phyloP scores from a whole-genome alignment of 2,797 vertebrate genomes.

The Sebastolobus alascanus region DNA sequence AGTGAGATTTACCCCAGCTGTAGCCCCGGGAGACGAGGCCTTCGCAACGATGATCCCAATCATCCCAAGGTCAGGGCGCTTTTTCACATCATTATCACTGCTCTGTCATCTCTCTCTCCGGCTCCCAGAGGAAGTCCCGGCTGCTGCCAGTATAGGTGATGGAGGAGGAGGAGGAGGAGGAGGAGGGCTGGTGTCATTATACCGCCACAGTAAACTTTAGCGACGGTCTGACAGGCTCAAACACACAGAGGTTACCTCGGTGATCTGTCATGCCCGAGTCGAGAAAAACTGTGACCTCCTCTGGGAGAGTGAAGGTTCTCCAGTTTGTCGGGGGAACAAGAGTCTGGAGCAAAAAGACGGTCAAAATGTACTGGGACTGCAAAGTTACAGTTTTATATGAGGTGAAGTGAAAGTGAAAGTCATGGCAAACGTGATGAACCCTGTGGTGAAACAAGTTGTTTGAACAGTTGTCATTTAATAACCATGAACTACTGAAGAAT shows the following conservation, averaged over 20 bases:
- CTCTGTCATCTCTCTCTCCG: constrained; percentile 31
- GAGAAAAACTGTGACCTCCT: constrained; percentile 54
- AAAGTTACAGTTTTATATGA: constrained; percentile 14
- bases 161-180: neutral
- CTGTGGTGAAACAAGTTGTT: neutral
- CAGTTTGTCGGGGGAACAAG: neutral
- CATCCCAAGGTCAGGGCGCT: constrained; percentile 70
- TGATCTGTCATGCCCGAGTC: constrained; percentile 60
- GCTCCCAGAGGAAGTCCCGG: constrained; percentile 42
- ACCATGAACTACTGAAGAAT: neutral
- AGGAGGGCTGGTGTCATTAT: constrained; percentile 28
- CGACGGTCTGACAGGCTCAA: constrained; percentile 39
- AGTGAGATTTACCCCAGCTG: constrained; percentile 46
- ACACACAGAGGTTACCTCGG: constrained; percentile 39
- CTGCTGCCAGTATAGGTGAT: constrained; percentile 32
- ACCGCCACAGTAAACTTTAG: constrained; percentile 50
- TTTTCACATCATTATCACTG: constrained; percentile 72
- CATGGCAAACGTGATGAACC: neutral
- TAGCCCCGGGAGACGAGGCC: constrained; percentile 40
- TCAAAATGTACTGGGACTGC: neutral
- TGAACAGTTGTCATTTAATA: neutral
- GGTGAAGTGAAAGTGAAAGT: constrained; percentile 2
- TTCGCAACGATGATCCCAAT: constrained; percentile 56
- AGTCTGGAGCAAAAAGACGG: neutral
- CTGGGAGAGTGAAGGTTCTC: constrained; percentile 28